Percentiles rank a stretch among this genome's conserved stretches.
Conservation (phyloP, 2,113 vertebrate species). For the Edolisoma coerulescens region DNA sequence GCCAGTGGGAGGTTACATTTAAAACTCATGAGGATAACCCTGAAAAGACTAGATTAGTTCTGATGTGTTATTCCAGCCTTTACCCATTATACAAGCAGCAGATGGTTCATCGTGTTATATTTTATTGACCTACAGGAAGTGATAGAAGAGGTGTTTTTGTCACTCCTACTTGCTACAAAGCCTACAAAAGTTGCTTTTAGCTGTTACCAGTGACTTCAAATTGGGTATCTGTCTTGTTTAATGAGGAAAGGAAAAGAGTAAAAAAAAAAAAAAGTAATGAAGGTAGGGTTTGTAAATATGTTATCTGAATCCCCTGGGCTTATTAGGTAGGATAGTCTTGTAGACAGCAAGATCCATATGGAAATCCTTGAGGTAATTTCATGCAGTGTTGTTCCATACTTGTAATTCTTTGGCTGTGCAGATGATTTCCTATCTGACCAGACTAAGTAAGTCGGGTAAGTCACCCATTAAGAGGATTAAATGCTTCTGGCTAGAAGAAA, state of each 20-base stretch:
- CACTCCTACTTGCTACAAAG: conserved; percentile 40
- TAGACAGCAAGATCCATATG: background rate
- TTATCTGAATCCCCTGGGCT: conserved; percentile 11
- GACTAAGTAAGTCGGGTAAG: background rate
- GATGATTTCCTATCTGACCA: conserved; percentile 38
- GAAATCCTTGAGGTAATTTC: conserved; percentile 56
- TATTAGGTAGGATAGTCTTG: conserved; percentile 6
- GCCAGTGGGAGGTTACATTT: conserved; percentile 14
- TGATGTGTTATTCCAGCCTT: conserved; percentile 36
- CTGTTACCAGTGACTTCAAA: conserved; percentile 23
- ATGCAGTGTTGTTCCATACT: background rate
- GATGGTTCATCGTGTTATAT: conserved; percentile 45
- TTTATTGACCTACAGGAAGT: conserved; percentile 51
- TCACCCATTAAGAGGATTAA: conserved; percentile 54
- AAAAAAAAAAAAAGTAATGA: background rate
- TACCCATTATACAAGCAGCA: conserved; percentile 28
- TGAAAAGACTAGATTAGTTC: conserved; percentile 24
- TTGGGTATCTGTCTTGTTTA: conserved; percentile 30
- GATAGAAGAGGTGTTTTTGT: conserved; percentile 48
- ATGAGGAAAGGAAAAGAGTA: background rate
- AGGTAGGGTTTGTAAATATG: conserved; percentile 6
- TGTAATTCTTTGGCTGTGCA: conserved; percentile 27
- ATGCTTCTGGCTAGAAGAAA: conserved; percentile 10
- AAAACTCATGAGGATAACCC: background rate
- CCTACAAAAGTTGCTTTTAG: conserved; percentile 24